These are phyloP conservation scores for Trachelipus rathkii DNA, from an alignment of 1,140 invertebrate species.

Conservation along the genomic window DNA sequence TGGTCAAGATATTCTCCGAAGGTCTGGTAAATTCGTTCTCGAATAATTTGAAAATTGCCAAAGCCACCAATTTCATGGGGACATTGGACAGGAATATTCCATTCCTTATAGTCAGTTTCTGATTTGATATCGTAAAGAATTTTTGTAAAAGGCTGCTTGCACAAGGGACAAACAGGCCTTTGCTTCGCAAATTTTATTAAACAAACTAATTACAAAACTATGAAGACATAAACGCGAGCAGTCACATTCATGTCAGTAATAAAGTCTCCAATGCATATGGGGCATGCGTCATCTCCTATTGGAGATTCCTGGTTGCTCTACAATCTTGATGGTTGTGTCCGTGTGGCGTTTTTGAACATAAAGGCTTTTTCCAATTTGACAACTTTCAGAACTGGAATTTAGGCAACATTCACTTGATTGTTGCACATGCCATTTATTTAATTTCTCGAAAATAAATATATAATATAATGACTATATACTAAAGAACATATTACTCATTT, in stretches of 20 bases:
- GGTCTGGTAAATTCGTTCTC: constrained; percentile 17
- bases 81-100: constrained; percentile 29
- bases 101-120: constrained; percentile 72
- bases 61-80: constrained; percentile 17
- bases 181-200: constrained; percentile 89
- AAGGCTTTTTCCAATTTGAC: neutral
- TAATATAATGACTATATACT: too few species aligned
- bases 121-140: constrained; percentile 89
- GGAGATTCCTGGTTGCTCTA: constrained; percentile 29
- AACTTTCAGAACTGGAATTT: neutral
- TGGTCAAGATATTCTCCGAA: constrained; percentile 27
- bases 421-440: too few species aligned
- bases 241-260: constrained; percentile 86
- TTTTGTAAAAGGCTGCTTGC: constrained; percentile 82
- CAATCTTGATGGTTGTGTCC: neutral
- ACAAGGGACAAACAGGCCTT: constrained; percentile 81
- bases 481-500: too few species aligned
- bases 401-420: too few species aligned
- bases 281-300: constrained; percentile 59
- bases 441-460: too few species aligned
- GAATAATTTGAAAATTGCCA: too few species aligned
- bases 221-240: constrained; percentile 86
- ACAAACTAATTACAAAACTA: constrained; percentile 88
- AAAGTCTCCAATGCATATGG: constrained; percentile 82
- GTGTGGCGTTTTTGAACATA: neutral